Evolutionary conservation across 2,888 invertebrate species (phyloP), one percentile per base, ranked within the genome.

Genomic region (Pemphredon lugubris): DNA sequence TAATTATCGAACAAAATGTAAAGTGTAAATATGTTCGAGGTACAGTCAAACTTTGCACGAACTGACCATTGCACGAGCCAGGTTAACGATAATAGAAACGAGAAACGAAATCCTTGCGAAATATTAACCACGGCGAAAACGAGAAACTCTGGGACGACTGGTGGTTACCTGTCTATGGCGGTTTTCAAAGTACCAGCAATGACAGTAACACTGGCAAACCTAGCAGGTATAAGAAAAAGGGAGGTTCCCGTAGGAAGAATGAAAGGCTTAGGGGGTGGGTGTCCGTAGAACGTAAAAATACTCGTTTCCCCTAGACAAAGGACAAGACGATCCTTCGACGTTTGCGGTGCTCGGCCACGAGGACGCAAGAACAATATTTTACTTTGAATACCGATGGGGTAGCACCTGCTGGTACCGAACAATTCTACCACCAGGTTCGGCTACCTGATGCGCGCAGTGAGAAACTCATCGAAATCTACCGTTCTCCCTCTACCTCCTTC

Each of bases 331-430:
- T 79, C 74, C 78, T 80, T 77, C 64, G 72, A 70, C 73, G 77
- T 66, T 73, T 72, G 73, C 72, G 81, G 78, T 76, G 73, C 71
- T 47, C 69, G 51, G 74, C 74, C 77, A 73, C 75, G 60, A 75
- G 71, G 69, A 75, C 65, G 79, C 69, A 85, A 84, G 86, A 86
- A 85, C 83, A 87, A 87, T 87, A 86, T 86, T 87, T 86, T 84
- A 83, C 81, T 83, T 84, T 78, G 75, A 84, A 84, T 84, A 70
- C 74, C 70, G 30, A 73, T 66, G 67, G 71, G 71, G 75, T 58
- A 79, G 75, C 84, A 85, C 85, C 85, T 86, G 85, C 85, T 82
- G 79, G 68, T 76, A 70, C 73, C 57, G 70, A 71, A 79, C 73
- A 67, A 61, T 78, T 63, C 66, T 20, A 55, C 50, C 68, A 66